phyloP scores from a whole-genome alignment of 1,140 invertebrate species.

The Pentalonia nigronervosa region DNA sequence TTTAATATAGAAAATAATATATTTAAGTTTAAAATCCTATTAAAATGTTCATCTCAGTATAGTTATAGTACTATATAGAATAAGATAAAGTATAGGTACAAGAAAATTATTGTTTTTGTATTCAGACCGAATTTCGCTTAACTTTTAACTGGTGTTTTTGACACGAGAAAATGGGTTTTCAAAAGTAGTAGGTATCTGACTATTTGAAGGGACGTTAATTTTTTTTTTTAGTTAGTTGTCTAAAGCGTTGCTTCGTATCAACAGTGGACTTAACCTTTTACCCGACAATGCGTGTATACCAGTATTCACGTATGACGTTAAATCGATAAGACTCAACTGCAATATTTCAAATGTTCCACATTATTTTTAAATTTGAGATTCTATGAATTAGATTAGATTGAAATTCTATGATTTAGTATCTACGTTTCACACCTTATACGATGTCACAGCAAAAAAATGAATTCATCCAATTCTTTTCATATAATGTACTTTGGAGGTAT shows the following conservation, averaged over 20 bases:
- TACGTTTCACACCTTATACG: neutral
- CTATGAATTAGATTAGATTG: too few relatives aligned
- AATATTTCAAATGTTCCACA: neutral
- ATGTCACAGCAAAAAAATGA: neutral
- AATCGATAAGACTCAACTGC: neutral
- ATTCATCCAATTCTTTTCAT: neutral
- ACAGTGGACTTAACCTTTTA: neutral
- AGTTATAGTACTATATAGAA: neutral
- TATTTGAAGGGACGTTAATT: neutral
- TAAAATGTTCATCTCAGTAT: neutral
- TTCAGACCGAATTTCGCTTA: neutral
- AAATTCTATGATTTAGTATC: neutral
- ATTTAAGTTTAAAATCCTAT: neutral
- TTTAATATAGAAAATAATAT: neutral
- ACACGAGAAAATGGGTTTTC: neutral
- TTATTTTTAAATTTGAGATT: conserved; percentile 9
- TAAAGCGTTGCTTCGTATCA: neutral
- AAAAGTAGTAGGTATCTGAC: neutral
- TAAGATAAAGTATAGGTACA: neutral
- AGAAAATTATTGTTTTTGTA: conserved; percentile 6
- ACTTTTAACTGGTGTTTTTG: conserved; percentile 15
- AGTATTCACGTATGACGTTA: neutral
- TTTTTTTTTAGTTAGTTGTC: conserved; percentile 1
- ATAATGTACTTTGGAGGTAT: neutral
- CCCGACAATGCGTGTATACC: neutral